A percentile compares a stretch with the other conserved stretches of the same genome.
These are phyloP conservation scores for Megaustenia siamemsis DNA, from an alignment of 2,888 invertebrate species.

Conservation along the genomic window DNA sequence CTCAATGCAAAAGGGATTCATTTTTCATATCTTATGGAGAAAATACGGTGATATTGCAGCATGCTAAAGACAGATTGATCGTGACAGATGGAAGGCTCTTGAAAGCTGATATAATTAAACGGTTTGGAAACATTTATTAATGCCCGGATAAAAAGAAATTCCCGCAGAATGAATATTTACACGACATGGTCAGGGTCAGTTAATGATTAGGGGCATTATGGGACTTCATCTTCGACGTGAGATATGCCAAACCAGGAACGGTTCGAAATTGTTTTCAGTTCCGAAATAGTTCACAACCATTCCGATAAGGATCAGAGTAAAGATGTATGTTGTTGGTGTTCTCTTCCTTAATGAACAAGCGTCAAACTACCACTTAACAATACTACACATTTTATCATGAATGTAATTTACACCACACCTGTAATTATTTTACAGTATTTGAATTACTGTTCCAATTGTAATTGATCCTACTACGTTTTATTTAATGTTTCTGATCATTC, in stretches of 20 bases:
- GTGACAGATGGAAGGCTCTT: slow-evolving; percentile 37
- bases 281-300: not conserved
- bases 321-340: too few relatives aligned
- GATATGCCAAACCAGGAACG: not conserved
- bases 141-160: slow-evolving; percentile 18
- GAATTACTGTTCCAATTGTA: too few relatives aligned
- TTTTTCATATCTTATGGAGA: not conserved
- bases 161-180: slow-evolving; percentile 17
- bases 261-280: not conserved
- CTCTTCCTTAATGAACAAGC: too few relatives aligned
- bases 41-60: slow-evolving; percentile 10
- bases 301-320: too few relatives aligned
- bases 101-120: slow-evolving; percentile 27
- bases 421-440: too few relatives aligned
- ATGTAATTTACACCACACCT: too few relatives aligned
- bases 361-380: too few relatives aligned
- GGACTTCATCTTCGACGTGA: not conserved
- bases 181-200: not conserved
- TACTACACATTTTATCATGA: too few relatives aligned
- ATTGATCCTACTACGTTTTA: too few relatives aligned
- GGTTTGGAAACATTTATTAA: slow-evolving; percentile 36
- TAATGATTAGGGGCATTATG: slow-evolving; percentile 9
- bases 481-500: too few relatives aligned
- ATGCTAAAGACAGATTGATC: not conserved
- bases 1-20: not conserved